These are phyloP conservation scores for Liodrosophila aerea DNA, from an alignment of 2,888 invertebrate genomes.

Conservation along the genomic window DNA sequence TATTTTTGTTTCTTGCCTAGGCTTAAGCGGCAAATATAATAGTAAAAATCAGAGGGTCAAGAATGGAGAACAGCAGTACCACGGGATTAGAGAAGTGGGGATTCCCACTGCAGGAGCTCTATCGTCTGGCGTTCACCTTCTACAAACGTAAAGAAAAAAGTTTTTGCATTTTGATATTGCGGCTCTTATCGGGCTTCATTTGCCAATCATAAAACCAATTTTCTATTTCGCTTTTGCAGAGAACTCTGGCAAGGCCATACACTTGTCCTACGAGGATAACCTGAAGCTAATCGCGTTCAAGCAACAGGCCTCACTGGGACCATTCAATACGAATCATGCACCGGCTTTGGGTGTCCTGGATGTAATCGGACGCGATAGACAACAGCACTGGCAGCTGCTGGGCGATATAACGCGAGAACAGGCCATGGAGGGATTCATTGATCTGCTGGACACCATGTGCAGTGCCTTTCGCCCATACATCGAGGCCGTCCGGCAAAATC, in stretches of 20 bases:
- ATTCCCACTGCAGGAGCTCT: constrained; percentile 90
- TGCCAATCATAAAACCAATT: neutral
- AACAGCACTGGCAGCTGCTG: constrained; percentile 96
- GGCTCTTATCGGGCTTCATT: constrained; percentile 39
- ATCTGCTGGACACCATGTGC: constrained; percentile 92
- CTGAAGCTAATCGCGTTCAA: constrained; percentile 94
- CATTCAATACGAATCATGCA: constrained; percentile 87
- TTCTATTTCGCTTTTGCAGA: constrained; percentile 84
- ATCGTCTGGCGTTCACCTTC: constrained; percentile 93
- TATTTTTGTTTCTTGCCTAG: constrained; percentile 67
- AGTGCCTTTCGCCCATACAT: constrained; percentile 95
- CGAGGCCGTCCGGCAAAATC: constrained; percentile 94
- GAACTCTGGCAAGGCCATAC: constrained; percentile 98
- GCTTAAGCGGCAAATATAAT: constrained; percentile 25
- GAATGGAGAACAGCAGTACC: constrained; percentile 23
- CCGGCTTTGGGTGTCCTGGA: constrained; percentile 95
- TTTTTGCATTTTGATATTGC: no score
- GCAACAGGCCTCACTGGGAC: constrained; percentile 94
- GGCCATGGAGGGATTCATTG: constrained; percentile 96
- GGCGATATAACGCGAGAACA: constrained; percentile 92
- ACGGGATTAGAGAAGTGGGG: constrained; percentile 85
- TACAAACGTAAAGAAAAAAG: constrained; percentile 95
- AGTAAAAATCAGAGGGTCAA: constrained; percentile 8
- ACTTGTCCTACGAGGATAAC: constrained; percentile 96
- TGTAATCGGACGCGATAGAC: constrained; percentile 96